Percentiles rank a stretch among this genome's conserved stretches.
Evolutionary conservation across 2,888 invertebrate genomes (phyloP).

Genomic region (Tenthredo livida): DNA sequence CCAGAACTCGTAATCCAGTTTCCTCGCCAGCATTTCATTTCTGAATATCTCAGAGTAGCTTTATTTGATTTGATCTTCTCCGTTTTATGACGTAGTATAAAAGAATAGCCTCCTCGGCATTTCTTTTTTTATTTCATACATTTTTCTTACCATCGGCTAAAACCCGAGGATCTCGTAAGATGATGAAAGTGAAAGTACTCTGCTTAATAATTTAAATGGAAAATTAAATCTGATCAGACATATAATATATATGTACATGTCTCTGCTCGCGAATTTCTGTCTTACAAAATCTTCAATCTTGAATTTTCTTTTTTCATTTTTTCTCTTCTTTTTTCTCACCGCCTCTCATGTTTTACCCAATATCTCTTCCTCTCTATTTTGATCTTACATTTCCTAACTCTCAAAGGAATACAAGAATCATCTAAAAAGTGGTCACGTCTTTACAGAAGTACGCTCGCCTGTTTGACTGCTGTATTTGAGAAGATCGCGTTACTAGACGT

Average conservation of each 20-base stretch:
- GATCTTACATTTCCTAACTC: not conserved
- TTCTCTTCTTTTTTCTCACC: not conserved
- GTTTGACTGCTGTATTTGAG: not conserved
- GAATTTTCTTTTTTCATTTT: not conserved
- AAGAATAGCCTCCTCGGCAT: not conserved
- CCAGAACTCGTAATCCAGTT: constrained; percentile 24
- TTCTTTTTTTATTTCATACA: not conserved
- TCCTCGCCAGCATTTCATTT: constrained; percentile 12
- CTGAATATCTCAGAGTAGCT: constrained; percentile 40
- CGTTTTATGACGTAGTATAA: not conserved
- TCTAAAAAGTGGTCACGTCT: constrained; percentile 15
- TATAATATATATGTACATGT: not conserved
- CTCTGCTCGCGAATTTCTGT: not conserved
- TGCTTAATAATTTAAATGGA: not conserved
- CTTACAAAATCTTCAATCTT: not conserved
- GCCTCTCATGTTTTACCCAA: not conserved
- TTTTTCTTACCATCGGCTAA: not conserved
- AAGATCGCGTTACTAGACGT: constrained; percentile 1
- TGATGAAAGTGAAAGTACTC: constrained; percentile 6
- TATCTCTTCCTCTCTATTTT: not conserved
- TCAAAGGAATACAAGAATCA: not conserved
- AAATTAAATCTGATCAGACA: not conserved
- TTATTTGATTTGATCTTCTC: constrained; percentile 22
- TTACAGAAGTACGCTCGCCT: not conserved
- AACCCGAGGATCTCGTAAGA: not conserved